Base-by-base conservation (phyloP, 2,797 vertebrate genomes). In the Fistularia tabacaria region DNA sequence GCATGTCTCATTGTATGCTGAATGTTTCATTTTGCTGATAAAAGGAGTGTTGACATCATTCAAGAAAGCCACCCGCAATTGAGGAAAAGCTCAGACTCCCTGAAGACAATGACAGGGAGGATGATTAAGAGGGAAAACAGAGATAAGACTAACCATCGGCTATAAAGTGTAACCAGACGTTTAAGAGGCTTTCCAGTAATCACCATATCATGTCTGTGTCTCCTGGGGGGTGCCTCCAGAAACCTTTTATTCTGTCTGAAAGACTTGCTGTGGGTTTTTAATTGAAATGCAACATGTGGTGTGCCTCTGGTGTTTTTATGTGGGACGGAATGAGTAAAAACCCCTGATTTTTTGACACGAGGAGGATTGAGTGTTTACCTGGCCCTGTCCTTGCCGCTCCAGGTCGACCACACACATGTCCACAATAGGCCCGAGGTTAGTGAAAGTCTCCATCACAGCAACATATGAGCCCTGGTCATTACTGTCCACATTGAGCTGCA, bases 341-440 rank as follows among this genome's bases (percentile, higher is more conserved):
- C n/a, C n/a, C n/a, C n/a, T n/a, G n/a, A n/a, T n/a, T n/a, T n/a
- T n/a, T n/a, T n/a, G 4, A 14, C 25, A 41, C 12, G 6, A 11
- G 11, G 38, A 36, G 36, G 36, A 49, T 49, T 13, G 25, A 46
- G 10, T 3, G 37, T 36, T 87, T 86, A 99, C 97, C 95, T 99
- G 97, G 1, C 97, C 97, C 75, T 99, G 97, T 2, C 97, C 97
- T 62, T 99, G 97, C 42, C 97, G 90, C 81, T 99, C 97, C 83
- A 99, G 90, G 77, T 99, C 97, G 7, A 99, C 97, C 52, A 99
- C 97, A 3, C 97, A 99, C 97, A 99, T 99, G 81, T 99, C 97
- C 63, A 99, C 96, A 1, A 99, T 99, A 52, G 97, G 97, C 1
- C 97, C 97, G 0, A 99, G 88, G 67, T 99, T 99, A 70, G 97